Conservation (phyloP, 2,888 invertebrate species). For the Augiades crinisus region DNA sequence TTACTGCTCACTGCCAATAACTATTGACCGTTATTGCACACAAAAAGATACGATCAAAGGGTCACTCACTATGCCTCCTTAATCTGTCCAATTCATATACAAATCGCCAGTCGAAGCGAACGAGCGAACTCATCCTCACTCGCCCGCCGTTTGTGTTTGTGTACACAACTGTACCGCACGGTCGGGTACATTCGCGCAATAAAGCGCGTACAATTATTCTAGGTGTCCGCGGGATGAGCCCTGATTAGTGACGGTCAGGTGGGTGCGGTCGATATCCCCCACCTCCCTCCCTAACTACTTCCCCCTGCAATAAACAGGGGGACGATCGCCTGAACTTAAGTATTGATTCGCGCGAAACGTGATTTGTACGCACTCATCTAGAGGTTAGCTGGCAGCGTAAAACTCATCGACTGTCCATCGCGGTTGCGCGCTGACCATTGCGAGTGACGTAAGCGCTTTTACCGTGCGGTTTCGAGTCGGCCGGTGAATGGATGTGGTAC, state of each 20-base stretch:
- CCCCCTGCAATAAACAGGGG: constrained; percentile 76
- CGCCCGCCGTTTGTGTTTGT: constrained; percentile 30
- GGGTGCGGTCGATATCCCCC: constrained; percentile 66
- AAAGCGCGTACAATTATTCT: constrained; percentile 71
- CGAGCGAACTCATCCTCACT: constrained; percentile 14
- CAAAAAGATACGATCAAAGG: constrained; percentile 9
- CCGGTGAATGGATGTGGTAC: constrained; percentile 37
- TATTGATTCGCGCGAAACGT: constrained; percentile 82
- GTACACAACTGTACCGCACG: constrained; percentile 29
- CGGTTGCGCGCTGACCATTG: constrained; percentile 37
- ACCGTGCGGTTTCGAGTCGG: background rate
- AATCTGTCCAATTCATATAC: constrained; percentile 4
- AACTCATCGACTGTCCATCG: constrained; percentile 39
- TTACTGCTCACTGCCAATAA: too few species aligned
- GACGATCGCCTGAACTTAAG: constrained; percentile 80
- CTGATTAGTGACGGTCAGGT: constrained; percentile 81
- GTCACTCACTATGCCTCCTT: constrained; percentile 6
- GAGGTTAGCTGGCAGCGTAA: constrained; percentile 59
- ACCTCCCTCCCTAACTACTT: constrained; percentile 51
- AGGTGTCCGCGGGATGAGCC: constrained; percentile 80
- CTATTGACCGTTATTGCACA: background rate
- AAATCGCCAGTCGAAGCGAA: constrained; percentile 14
- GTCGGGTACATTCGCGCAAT: constrained; percentile 34
- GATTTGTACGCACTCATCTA: constrained; percentile 81
- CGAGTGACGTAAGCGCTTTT: constrained; percentile 34